Conservation (phyloP, 2,113 vertebrate species). For the Tetrax tetrax region DNA sequence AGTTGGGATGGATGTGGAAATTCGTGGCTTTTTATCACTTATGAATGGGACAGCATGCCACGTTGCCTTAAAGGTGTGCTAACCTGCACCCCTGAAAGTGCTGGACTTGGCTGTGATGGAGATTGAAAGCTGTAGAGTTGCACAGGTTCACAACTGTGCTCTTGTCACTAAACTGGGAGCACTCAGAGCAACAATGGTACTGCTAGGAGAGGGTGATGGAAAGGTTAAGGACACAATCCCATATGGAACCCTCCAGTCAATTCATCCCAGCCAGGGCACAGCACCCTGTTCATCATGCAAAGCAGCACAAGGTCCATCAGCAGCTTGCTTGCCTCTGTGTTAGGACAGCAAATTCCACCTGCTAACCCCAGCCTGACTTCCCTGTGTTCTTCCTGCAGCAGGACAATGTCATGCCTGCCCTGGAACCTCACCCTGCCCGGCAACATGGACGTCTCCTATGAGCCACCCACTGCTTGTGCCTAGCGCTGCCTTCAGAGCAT, state of each 20-base stretch:
- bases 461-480: conserved; percentile 32
- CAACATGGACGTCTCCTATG: background rate
- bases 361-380: background rate
- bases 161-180: background rate
- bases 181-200: background rate
- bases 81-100: background rate
- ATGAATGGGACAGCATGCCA: background rate
- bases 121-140: background rate
- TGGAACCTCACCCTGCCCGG: conserved; percentile 53
- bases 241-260: rapidly evolving
- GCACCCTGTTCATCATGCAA: background rate
- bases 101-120: background rate
- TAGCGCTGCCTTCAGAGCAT: background rate
- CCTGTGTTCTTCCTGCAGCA: conserved; percentile 61
- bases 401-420: conserved; percentile 65
- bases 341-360: background rate
- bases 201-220: background rate
- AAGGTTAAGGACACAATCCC: background rate
- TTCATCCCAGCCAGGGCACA: background rate
- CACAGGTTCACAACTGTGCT: background rate
- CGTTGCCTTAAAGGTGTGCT: background rate
- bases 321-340: background rate
- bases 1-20: background rate
- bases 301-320: background rate
- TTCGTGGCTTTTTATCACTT: background rate